Evolutionary conservation across 2,797 vertebrate species (phyloP), one percentile per base, ranked within the genome.

Genomic region (Novumbra hubbsi): DNA sequence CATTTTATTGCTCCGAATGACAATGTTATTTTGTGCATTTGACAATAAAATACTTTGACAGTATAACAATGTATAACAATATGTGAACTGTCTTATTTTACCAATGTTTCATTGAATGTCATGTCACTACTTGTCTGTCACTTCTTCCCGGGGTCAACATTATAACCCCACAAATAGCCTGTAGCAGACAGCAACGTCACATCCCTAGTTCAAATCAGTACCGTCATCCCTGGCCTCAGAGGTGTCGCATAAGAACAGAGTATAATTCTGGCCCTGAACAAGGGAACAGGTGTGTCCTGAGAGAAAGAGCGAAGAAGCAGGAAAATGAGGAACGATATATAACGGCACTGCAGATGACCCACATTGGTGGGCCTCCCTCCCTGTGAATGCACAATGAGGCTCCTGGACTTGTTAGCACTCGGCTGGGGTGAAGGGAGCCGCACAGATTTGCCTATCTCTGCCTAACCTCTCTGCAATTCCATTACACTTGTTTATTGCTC

Each of bases 401-500:
- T 84, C 75, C 84, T 76, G 76, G 85, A 84, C 89, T 91, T 83
- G 89, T 92, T 92, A 93, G 88, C 80, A 78, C 86, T 75, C 34
- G 79, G 78, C 78, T 81, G 79, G 84, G 81, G 80, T 86, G 83
- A 88, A 80, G 81, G 80, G 84, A 80, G 85, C 90, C 83, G 85
- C 86, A 78, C 76, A 78, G 82, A n/a, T n/a, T 81, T 68, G 71
- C 82, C 87, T 86, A 85, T 87, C 86, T 84, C 81, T 2, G 83
- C 85, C 41, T 87, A 89, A 87, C 83, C 88, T 78, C 74, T 79
- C 82, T 77, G 84, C 89, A 86, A 87, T 91, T 92, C 86, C 87
- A 89, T 91, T 89, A 88, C 83, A 87, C 84, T 91, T 89, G 88
- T 91, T 92, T 91, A 88, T 89, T 78, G 88, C 88, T 89, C 75